Conservation (phyloP, 2,888 invertebrate species). For the Venusia cambrica region DNA sequence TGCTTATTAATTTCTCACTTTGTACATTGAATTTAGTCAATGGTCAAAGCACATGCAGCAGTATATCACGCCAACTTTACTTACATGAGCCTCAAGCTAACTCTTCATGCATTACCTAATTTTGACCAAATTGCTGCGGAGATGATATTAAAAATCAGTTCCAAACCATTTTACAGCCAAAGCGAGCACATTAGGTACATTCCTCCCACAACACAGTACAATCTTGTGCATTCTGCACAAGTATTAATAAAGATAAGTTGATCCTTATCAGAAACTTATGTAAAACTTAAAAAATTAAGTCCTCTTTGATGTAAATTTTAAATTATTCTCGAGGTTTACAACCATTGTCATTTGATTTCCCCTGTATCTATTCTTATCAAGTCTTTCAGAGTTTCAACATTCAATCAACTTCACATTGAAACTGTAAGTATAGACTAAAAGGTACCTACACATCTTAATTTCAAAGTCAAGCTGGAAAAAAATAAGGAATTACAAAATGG, state of each 20-base stretch:
- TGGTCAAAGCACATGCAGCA: slow-evolving; percentile 1
- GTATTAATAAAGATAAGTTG: slow-evolving; percentile 43
- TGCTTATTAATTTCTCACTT: too few relatives aligned
- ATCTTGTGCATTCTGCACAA: slow-evolving; percentile 33
- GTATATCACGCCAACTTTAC: too few relatives aligned
- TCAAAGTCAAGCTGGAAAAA: slow-evolving; percentile 38
- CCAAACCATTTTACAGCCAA: too few relatives aligned
- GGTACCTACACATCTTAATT: slow-evolving; percentile 36
- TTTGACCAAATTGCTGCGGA: too few relatives aligned
- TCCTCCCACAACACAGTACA: slow-evolving; percentile 23
- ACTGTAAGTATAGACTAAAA: slow-evolving; percentile 33
- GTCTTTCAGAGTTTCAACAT: slow-evolving; percentile 34
- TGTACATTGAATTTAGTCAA: slow-evolving; percentile 1
- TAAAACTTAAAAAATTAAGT: slow-evolving; percentile 48
- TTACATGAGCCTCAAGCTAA: too few relatives aligned
- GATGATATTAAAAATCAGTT: too few relatives aligned
- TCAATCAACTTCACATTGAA: slow-evolving; percentile 28
- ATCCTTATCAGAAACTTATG: slow-evolving; percentile 53
- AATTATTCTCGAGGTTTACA: slow-evolving; percentile 28
- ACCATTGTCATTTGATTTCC: slow-evolving; percentile 44
- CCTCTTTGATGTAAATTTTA: slow-evolving; percentile 38
- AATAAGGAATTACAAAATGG: slow-evolving; percentile 41
- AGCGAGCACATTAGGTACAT: too few relatives aligned
- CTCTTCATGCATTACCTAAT: too few relatives aligned
- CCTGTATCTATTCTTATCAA: slow-evolving; percentile 43